phyloP scores from a whole-genome alignment of 92 coral and sea anemone genomes.

The Epizoanthus illoricatus region DNA sequence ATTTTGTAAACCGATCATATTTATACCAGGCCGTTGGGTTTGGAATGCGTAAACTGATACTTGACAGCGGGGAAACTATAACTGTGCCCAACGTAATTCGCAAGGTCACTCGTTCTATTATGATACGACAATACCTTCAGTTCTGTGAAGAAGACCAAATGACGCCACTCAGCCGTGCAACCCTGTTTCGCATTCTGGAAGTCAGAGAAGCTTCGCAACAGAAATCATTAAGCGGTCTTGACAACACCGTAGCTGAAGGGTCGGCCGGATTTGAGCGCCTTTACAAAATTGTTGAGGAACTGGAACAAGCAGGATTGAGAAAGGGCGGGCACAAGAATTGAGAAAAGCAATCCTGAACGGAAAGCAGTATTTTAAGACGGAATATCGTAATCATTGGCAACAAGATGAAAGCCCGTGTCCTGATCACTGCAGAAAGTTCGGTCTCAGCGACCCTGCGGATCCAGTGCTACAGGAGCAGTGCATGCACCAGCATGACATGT shows the following conservation, averaged over 20 bases:
- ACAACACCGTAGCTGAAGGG: constrained; percentile 59
- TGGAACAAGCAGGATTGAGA: constrained; percentile 34
- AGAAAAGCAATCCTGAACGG: constrained; percentile 18
- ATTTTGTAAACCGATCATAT: constrained; percentile 47
- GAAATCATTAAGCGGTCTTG: constrained; percentile 40
- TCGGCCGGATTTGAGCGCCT: constrained; percentile 51
- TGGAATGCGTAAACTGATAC: constrained; percentile 46
- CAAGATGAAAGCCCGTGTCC: constrained; percentile 31
- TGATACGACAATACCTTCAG: constrained; percentile 51
- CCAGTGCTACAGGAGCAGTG: constrained; percentile 19
- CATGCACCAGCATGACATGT: background rate
- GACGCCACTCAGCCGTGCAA: constrained; percentile 56
- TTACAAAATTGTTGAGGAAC: constrained; percentile 47
- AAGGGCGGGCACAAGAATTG: constrained; percentile 16
- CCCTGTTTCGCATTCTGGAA: constrained; percentile 41
- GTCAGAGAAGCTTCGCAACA: constrained; percentile 53
- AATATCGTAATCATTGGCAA: constrained; percentile 36
- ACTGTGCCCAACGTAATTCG: constrained; percentile 54
- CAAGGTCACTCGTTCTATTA: constrained; percentile 50
- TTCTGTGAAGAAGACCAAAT: constrained; percentile 52
- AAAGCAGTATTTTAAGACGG: constrained; percentile 27
- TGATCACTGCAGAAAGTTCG: constrained; percentile 48
- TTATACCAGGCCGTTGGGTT: constrained; percentile 44
- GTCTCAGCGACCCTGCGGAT: constrained; percentile 39
- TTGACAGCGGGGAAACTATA: constrained; percentile 46